These are phyloP conservation scores for Eurypyga helias DNA, from an alignment of 2,113 vertebrate genomes.

Conservation along the genomic window DNA sequence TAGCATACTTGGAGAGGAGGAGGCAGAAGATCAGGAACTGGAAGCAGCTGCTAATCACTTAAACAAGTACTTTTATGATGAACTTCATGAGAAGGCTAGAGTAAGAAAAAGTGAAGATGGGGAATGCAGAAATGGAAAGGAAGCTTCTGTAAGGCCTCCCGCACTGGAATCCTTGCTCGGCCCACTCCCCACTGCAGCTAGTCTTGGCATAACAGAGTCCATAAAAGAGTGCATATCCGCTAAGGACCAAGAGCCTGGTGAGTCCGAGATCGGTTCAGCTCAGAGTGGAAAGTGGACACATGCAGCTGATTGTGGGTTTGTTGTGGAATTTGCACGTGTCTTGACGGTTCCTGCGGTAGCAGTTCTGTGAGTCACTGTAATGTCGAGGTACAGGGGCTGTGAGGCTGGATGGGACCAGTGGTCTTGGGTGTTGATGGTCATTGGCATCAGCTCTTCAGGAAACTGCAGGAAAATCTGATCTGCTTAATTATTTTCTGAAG, in stretches of 20 bases:
- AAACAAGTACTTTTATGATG: slow-evolving; percentile 82
- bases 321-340: neutral
- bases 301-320: neutral
- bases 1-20: slow-evolving; percentile 79
- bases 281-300: neutral
- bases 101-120: neutral
- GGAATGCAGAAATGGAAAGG: neutral
- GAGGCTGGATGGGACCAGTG: neutral
- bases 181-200: slow-evolving; percentile 87
- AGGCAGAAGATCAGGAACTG: slow-evolving; percentile 86
- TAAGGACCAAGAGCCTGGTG: slow-evolving; percentile 81
- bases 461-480: neutral
- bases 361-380: neutral
- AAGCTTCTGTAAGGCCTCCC: slow-evolving; percentile 51
- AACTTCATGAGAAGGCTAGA: slow-evolving; percentile 78
- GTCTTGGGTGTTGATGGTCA: neutral
- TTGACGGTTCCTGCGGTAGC: neutral
- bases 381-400: accelerated
- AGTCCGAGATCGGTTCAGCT: slow-evolving; percentile 49
- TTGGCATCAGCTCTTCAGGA: neutral
- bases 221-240: slow-evolving; percentile 80
- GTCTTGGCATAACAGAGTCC: slow-evolving; percentile 88
- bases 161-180: slow-evolving; percentile 89
- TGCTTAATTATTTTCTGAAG: neutral
- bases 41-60: slow-evolving; percentile 89